Evolutionary conservation across 2,888 invertebrate species (phyloP).

Genomic region (Nyleta sp.): DNA sequence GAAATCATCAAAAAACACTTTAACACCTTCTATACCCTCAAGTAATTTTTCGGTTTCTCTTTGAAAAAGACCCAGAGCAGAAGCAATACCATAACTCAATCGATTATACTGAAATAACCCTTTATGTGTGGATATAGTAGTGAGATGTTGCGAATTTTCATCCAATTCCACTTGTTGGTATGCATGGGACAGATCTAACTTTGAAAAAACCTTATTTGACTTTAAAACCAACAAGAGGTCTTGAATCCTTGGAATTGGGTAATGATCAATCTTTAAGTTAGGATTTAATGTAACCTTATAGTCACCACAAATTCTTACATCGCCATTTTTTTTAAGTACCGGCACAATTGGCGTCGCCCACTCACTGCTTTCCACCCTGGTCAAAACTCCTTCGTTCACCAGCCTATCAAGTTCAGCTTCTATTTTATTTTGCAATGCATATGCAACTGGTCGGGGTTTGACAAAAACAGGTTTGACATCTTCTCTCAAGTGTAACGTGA

Average conservation of each 20-base stretch:
- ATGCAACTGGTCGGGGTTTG: slow-evolving; percentile 44
- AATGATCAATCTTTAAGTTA: slow-evolving; percentile 66
- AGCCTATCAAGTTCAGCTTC: slow-evolving; percentile 36
- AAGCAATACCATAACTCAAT: slow-evolving; percentile 75
- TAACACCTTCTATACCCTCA: slow-evolving; percentile 63
- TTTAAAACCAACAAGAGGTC: slow-evolving; percentile 68
- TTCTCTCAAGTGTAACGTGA: slow-evolving; percentile 39
- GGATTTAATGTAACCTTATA: slow-evolving; percentile 72
- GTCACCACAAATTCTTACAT: slow-evolving; percentile 66
- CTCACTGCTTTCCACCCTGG: slow-evolving; percentile 11
- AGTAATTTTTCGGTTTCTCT: slow-evolving; percentile 73
- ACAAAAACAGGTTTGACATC: slow-evolving; percentile 48
- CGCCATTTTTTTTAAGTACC: slow-evolving; percentile 28
- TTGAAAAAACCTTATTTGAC: slow-evolving; percentile 57
- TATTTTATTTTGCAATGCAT: slow-evolving; percentile 40
- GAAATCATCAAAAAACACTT: slow-evolving; percentile 71
- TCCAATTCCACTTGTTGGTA: slow-evolving; percentile 76
- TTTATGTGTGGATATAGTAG: slow-evolving; percentile 71
- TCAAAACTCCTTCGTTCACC: slow-evolving; percentile 40
- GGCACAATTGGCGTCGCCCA: slow-evolving; percentile 67
- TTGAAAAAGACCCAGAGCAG: slow-evolving; percentile 78
- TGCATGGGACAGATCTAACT: slow-evolving; percentile 73
- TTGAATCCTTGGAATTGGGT: slow-evolving; percentile 71
- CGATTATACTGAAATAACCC: slow-evolving; percentile 68
- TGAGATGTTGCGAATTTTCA: slow-evolving; percentile 67